A percentile compares a stretch with the other conserved stretches of the same genome.
phyloP scores from a whole-genome alignment of 2,113 vertebrate species.

The Salvelinus namaycush region DNA sequence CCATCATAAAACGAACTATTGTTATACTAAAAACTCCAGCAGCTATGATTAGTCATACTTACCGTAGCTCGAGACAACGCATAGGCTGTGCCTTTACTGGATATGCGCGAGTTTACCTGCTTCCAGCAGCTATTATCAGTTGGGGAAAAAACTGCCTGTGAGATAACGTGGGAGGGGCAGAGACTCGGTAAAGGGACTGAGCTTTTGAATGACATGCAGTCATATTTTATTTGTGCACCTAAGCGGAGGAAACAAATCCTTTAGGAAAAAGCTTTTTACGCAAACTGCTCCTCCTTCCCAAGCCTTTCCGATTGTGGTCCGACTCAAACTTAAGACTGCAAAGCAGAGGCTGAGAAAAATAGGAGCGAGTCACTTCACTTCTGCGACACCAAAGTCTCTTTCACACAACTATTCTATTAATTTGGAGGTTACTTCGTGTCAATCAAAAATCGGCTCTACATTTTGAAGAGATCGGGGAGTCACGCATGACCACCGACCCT shows the following conservation, averaged over 20 bases:
- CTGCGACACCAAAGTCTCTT: background rate
- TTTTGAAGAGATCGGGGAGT: background rate
- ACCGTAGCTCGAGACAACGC: no score
- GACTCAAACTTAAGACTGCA: conserved; percentile 19
- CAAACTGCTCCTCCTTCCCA: conserved; percentile 50
- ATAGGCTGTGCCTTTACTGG: no score
- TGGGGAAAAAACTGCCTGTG: no score
- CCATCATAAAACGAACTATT: no score
- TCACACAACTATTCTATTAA: background rate
- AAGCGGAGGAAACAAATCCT: background rate
- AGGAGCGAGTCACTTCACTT: background rate
- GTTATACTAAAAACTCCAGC: no score
- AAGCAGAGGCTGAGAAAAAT: background rate
- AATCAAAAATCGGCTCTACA: background rate
- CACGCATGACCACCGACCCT: background rate
- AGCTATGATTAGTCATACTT: no score
- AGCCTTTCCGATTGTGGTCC: conserved; percentile 20
- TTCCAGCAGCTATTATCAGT: no score
- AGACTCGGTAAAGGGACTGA: background rate
- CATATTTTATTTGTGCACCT: background rate
- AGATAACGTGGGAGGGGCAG: background rate
- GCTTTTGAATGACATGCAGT: background rate
- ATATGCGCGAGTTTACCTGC: no score
- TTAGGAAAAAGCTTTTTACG: conserved; percentile 1
- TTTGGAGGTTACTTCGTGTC: no score